Evolutionary conservation across 1,140 invertebrate genomes (phyloP).

Genomic region (Anastrepha obliqua): DNA sequence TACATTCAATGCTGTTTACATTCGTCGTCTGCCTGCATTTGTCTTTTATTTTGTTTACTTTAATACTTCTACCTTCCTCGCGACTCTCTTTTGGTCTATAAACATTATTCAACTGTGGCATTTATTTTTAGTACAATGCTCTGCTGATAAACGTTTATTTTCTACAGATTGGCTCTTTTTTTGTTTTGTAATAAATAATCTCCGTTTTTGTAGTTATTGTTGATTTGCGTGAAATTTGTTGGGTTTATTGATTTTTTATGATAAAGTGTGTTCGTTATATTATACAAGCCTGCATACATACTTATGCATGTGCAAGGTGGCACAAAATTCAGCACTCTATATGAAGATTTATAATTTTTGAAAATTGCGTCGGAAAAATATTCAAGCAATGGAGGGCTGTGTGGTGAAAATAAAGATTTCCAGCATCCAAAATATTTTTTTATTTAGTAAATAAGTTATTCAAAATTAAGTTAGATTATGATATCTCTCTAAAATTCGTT

Average conservation of each 20-base stretch:
- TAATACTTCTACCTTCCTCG: background rate
- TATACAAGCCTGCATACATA: background rate
- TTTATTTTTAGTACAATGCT: conserved; percentile 38
- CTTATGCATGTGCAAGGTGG: too few relatives aligned
- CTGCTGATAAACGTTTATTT: conserved; percentile 25
- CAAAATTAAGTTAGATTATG: too few relatives aligned
- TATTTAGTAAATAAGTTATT: too few relatives aligned
- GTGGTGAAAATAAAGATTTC: too few relatives aligned
- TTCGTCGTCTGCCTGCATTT: background rate
- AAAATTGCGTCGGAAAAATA: too few relatives aligned
- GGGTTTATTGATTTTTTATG: background rate
- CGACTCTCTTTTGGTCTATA: too few relatives aligned
- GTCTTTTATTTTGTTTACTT: conserved; percentile 13
- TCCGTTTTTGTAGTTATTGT: background rate
- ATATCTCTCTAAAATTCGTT: too few relatives aligned
- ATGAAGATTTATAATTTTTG: too few relatives aligned
- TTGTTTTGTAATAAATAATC: background rate
- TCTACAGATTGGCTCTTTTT: background rate
- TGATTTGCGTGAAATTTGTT: background rate
- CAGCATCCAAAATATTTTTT: too few relatives aligned
- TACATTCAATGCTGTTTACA: conserved; percentile 36
- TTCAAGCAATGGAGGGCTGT: too few relatives aligned
- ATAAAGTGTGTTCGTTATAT: background rate
- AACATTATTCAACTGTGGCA: conserved; percentile 28
- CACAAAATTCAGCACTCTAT: too few relatives aligned